Base-by-base conservation (phyloP, 2,113 vertebrate species). In the Melanostigma gelatinosum region DNA sequence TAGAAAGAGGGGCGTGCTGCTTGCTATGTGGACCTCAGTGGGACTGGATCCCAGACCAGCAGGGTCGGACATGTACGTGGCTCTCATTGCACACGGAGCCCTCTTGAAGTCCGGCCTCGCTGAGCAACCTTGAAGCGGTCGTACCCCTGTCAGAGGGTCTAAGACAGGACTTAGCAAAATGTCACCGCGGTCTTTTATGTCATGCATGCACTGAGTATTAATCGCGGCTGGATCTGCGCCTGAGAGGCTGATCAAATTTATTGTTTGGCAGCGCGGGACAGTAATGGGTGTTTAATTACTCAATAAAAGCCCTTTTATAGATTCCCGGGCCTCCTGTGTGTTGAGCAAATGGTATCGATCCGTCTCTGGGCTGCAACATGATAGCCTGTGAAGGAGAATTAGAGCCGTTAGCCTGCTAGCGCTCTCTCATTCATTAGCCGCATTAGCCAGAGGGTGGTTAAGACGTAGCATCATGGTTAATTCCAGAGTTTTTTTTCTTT, bases 211-310 rank as follows among this genome's bases (percentile, higher is more conserved):
- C 80, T 91, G 95, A 90, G 95, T 96, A 96, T 97, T 98, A 97
- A 98, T 97, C 96, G 96, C 90, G 87, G 93, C 94, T 95, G 95
- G 93, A 95, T 97, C 96, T 96, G 96, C 89, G 94, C 91, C 87
- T 90, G 94, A 96, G 97, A 97, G 96, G 96, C 96, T 96, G 96
- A 96, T 97, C 95, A 96, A 96, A 97, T 98, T 97, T 96, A 97
- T 96, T 97, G 96, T 97, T 97, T 96, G 94, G 95, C 96, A 95
- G 95, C 94, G 92, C 92, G 94, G 96, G 96, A 96, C 97, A 97
- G 97, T 99, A 99, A 98, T 98, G 97, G 97, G 96, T 97, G 97
- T 98, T 99, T 99, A 99, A 98, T 99, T 99, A 99, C 97, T 98
- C 97, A 97, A 97, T 99, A 97, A 97, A 96, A 97, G 94, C 93